Evolutionary conservation across 2,888 invertebrate species (phyloP).

Genomic region (Odiellus spinosus): DNA sequence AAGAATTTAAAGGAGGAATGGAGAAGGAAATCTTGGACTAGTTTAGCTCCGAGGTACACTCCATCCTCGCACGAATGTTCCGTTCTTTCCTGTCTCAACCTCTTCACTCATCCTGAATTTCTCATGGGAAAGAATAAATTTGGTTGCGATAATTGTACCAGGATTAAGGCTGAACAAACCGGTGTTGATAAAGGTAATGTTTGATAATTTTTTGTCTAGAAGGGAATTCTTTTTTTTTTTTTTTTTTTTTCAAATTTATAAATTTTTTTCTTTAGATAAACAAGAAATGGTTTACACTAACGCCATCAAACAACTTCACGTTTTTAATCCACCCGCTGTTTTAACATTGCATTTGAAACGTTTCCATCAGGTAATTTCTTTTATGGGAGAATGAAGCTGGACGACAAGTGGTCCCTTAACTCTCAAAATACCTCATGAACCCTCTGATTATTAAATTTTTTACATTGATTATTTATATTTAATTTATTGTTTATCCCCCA

Average conservation of each 20-base stretch:
- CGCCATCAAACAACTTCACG: slow-evolving; percentile 40
- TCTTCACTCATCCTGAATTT: slow-evolving; percentile 78
- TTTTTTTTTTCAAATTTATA: too few species aligned
- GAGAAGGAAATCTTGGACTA: slow-evolving; percentile 21
- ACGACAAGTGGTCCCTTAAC: neutral
- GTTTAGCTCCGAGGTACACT: slow-evolving; percentile 41
- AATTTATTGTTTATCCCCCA: slow-evolving; percentile 17
- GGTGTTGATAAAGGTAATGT: neutral
- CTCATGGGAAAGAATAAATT: slow-evolving; percentile 86
- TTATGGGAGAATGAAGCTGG: neutral
- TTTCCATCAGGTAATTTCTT: slow-evolving; percentile 54
- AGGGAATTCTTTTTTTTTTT: too few species aligned
- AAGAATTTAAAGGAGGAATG: slow-evolving; percentile 12
- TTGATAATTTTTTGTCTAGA: too few species aligned
- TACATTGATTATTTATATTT: too few species aligned
- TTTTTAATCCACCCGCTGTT: slow-evolving; percentile 80
- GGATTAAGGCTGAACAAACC: slow-evolving; percentile 13
- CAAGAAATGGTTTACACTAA: slow-evolving; percentile 30
- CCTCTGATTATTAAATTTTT: neutral
- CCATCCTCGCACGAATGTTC: slow-evolving; percentile 36
- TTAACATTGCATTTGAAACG: slow-evolving; percentile 88
- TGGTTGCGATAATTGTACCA: slow-evolving; percentile 64
- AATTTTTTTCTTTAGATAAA: slow-evolving; percentile 29
- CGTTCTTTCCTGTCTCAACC: slow-evolving; percentile 70
- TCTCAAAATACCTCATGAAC: neutral